Percentiles rank a stretch among this genome's conserved stretches.
Conservation (phyloP, 2,113 vertebrate genomes). For the Alethe diademata region DNA sequence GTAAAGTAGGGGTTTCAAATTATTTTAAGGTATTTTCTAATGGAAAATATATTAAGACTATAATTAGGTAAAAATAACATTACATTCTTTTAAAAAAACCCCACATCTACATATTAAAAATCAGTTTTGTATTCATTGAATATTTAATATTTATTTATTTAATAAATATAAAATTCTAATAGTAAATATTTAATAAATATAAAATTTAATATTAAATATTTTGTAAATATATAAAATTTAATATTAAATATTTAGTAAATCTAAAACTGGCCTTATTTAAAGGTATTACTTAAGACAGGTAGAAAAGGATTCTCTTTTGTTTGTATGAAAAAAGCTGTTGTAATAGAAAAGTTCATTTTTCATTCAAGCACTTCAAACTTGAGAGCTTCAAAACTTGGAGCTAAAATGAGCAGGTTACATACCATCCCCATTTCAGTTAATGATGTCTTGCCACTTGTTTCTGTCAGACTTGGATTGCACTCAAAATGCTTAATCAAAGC, state of each 20-base stretch:
- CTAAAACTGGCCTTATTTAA: not conserved
- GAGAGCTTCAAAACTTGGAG: not conserved
- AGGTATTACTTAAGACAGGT: not conserved
- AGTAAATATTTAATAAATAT: not conserved
- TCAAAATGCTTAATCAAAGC: not conserved
- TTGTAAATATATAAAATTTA: too few species aligned
- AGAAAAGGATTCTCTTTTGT: not conserved
- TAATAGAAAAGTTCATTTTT: not conserved
- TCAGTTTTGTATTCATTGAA: not conserved
- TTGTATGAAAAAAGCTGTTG: not conserved
- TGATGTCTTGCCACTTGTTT: not conserved
- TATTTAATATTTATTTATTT: not conserved
- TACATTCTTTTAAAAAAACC: rapidly evolving
- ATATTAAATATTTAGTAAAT: not conserved
- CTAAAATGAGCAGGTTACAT: not conserved
- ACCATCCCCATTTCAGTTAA: not conserved
- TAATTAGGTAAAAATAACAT: not conserved
- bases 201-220: not conserved
- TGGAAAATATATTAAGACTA: not conserved
- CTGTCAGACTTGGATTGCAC: not conserved
- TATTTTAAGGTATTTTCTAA: not conserved
- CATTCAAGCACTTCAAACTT: not conserved
- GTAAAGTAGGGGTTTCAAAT: not conserved
- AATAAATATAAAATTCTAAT: not conserved
- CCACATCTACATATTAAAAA: not conserved